Conservation (phyloP, 2,797 vertebrate species). For the Sebastes variabilis region DNA sequence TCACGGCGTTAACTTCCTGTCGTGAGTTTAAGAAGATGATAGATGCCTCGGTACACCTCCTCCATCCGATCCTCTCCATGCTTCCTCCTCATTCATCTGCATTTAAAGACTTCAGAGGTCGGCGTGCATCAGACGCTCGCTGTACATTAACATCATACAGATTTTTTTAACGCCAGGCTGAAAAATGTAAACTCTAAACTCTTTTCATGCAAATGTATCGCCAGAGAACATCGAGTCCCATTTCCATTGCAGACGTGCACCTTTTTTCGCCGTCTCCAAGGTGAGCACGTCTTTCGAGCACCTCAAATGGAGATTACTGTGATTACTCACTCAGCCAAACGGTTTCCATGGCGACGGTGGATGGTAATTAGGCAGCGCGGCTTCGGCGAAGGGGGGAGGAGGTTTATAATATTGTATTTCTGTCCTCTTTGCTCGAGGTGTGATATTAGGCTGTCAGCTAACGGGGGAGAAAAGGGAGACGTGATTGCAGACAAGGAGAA, state of each 20-base stretch:
- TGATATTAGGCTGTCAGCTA: conserved; percentile 76
- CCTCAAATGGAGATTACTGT: conserved; percentile 80
- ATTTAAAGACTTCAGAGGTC: not conserved
- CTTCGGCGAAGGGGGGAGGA: conserved; percentile 36
- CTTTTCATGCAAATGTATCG: conserved; percentile 24
- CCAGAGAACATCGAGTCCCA: conserved; percentile 35
- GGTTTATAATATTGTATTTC: conserved; percentile 78
- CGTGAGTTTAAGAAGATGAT: not conserved
- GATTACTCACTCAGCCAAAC: conserved; percentile 79
- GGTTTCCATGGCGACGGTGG: conserved; percentile 76
- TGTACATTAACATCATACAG: not conserved
- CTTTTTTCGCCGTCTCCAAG: conserved; percentile 58
- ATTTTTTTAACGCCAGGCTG: not conserved
- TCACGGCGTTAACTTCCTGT: not conserved
- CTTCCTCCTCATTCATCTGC: not conserved
- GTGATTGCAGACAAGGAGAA: conserved; percentile 65
- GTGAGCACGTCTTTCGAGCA: conserved; percentile 67
- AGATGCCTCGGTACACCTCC: not conserved
- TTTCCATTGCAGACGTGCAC: conserved; percentile 41
- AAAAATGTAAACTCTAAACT: conserved; percentile 28
- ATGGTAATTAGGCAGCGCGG: conserved; percentile 72
- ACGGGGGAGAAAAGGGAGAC: conserved; percentile 48
- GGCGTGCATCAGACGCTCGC: not conserved
- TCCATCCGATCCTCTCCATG: not conserved
- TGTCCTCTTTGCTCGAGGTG: conserved; percentile 69